phyloP scores from a whole-genome alignment of 2,113 vertebrate genomes.

The Urocynchramus pylzowi region DNA sequence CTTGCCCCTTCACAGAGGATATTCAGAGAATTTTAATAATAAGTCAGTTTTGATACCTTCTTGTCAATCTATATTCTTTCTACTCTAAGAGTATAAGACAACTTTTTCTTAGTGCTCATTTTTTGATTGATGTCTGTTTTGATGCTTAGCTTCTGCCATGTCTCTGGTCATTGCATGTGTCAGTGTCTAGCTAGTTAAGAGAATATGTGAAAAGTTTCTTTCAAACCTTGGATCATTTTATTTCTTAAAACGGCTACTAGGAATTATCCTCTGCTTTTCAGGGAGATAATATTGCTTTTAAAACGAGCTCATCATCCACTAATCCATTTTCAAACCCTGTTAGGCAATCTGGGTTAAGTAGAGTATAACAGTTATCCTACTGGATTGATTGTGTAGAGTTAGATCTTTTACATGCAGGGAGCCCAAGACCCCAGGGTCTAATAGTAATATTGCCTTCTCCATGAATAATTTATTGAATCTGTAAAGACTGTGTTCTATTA shows the following conservation, averaged over 20 bases:
- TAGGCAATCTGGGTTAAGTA: constrained; percentile 66
- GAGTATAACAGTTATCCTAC: constrained; percentile 46
- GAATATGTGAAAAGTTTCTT: constrained; percentile 5
- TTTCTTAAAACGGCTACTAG: constrained; percentile 47
- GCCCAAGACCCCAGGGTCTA: constrained; percentile 57
- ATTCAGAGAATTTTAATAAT: not conserved
- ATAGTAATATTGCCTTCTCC: constrained; percentile 56
- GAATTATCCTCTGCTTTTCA: constrained; percentile 45
- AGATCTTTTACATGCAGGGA: constrained; percentile 63
- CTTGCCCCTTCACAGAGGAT: not conserved
- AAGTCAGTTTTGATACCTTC: not conserved
- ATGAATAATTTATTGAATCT: constrained; percentile 66
- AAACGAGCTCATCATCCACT: constrained; percentile 67
- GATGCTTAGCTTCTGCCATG: not conserved
- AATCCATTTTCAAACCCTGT: constrained; percentile 70
- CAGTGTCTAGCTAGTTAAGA: not conserved
- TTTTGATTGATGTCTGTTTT: not conserved
- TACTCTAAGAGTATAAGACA: not conserved
- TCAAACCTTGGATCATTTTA: constrained; percentile 30
- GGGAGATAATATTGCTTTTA: constrained; percentile 56
- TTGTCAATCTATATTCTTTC: not conserved
- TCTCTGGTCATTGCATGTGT: not conserved
- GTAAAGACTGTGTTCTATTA: constrained; percentile 2
- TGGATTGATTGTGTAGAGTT: constrained; percentile 54
- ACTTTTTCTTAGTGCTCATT: not conserved